phyloP scores from a whole-genome alignment of 2,888 invertebrate species.

The Augochlorella aurata region DNA sequence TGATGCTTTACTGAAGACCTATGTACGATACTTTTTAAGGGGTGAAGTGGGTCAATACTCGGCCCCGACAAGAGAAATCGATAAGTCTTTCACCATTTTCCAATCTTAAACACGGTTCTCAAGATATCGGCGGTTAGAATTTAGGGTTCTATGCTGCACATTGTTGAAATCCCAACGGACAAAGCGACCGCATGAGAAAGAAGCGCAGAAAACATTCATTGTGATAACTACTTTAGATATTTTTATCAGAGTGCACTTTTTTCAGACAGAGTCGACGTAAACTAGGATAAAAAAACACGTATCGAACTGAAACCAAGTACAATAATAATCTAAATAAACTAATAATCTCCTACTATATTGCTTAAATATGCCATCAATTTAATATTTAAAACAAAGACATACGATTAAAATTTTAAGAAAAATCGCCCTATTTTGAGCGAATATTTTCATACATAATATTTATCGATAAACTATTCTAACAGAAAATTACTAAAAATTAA shows the following conservation, averaged over 20 bases:
- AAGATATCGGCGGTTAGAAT: constrained; percentile 11
- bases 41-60: not conserved
- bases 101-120: constrained; percentile 2
- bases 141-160: not conserved
- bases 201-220: not conserved
- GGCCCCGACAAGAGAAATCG: not conserved
- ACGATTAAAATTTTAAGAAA: too few species aligned
- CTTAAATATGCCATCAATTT: too few species aligned
- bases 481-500: too few species aligned
- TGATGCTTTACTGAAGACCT: not conserved
- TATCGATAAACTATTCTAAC: too few species aligned
- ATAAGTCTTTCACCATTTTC: constrained; percentile 7
- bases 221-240: not conserved
- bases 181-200: not conserved
- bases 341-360: too few species aligned
- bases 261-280: not conserved
- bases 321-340: too few species aligned
- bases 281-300: not conserved
- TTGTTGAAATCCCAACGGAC: not conserved
- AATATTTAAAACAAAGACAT: too few species aligned
- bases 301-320: not conserved
- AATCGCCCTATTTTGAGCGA: too few species aligned
- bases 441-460: too few species aligned
- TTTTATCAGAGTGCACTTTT: not conserved
- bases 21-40: not conserved